These are phyloP conservation scores for Aethes cnicana DNA, from an alignment of 2,888 invertebrate genomes.

Conservation along the genomic window DNA sequence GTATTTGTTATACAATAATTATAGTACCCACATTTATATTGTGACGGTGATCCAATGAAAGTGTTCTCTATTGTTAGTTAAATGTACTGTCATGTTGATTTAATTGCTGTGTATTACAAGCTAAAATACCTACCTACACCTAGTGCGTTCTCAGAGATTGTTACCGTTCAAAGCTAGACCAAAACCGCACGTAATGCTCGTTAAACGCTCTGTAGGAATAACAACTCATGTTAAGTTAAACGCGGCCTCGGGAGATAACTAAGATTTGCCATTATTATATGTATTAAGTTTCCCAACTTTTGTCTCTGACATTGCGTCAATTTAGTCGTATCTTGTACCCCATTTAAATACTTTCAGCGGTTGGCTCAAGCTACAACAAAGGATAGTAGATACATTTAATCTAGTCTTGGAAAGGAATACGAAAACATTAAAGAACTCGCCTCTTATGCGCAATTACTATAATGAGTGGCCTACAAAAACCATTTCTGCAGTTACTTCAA, in stretches of 20 bases:
- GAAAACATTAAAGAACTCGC: slow-evolving; percentile 47
- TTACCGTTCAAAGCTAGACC: background rate
- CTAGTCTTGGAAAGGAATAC: slow-evolving; percentile 45
- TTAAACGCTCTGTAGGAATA: slow-evolving; percentile 23
- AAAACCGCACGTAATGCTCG: slow-evolving; percentile 13
- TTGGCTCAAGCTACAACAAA: slow-evolving; percentile 49
- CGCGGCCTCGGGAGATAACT: slow-evolving; percentile 25
- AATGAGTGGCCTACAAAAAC: slow-evolving; percentile 28
- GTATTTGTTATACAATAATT: slow-evolving; percentile 26
- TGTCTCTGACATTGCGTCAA: slow-evolving; percentile 47
- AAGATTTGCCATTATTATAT: slow-evolving; percentile 42
- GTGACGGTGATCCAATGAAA: slow-evolving; percentile 16
- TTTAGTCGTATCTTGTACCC: slow-evolving; percentile 46
- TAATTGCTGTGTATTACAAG: slow-evolving; percentile 20
- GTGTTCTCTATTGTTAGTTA: slow-evolving; percentile 17
- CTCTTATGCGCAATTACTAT: slow-evolving; percentile 5
- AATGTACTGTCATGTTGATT: slow-evolving; percentile 16
- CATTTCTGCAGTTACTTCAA: background rate
- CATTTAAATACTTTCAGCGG: slow-evolving; percentile 50
- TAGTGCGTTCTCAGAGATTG: background rate
- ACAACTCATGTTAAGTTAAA: slow-evolving; percentile 22
- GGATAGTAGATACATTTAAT: slow-evolving; percentile 54
- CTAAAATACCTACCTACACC: too few species aligned
- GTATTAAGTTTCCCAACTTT: slow-evolving; percentile 51
- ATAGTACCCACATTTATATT: slow-evolving; percentile 1